phyloP scores from a whole-genome alignment of 2,797 vertebrate genomes.

The Acestrorhynchus altus region DNA sequence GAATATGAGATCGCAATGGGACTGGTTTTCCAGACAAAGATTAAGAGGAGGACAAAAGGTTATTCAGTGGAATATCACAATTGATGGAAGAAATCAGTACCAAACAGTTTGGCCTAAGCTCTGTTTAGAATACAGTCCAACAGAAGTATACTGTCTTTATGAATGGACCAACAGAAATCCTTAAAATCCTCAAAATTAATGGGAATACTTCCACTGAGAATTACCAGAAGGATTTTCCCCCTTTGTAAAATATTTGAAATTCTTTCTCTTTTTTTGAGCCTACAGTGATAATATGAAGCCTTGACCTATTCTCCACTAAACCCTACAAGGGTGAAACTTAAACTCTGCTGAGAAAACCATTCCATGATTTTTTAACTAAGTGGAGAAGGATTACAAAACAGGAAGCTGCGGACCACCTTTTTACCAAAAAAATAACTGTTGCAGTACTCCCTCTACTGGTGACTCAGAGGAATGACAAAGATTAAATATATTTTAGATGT shows the following conservation, averaged over 20 bases:
- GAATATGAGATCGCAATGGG: not conserved
- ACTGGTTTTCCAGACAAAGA: not conserved
- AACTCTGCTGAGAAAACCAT: not conserved
- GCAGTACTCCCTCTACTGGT: conserved; percentile 46
- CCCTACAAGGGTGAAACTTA: not conserved
- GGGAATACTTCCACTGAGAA: too few species aligned
- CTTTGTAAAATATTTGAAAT: too few species aligned
- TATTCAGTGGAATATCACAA: not conserved
- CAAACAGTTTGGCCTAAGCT: not conserved
- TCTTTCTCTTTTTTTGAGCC: too few species aligned
- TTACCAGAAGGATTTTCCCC: too few species aligned
- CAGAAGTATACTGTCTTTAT: not conserved
- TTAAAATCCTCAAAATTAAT: too few species aligned
- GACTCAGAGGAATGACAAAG: not conserved
- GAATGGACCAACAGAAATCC: too few species aligned
- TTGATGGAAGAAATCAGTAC: not conserved
- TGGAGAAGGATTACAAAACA: not conserved
- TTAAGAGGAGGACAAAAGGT: not conserved
- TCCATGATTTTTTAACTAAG: not conserved
- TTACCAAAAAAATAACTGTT: conserved; percentile 1
- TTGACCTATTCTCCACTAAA: not conserved
- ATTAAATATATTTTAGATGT: not conserved
- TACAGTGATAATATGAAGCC: not conserved
- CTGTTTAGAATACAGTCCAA: not conserved
- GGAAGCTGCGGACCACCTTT: not conserved